Evolutionary conservation across 2,797 vertebrate species (phyloP), one percentile per base, ranked within the genome.

Genomic region (Hydrocynus forskahlii): DNA sequence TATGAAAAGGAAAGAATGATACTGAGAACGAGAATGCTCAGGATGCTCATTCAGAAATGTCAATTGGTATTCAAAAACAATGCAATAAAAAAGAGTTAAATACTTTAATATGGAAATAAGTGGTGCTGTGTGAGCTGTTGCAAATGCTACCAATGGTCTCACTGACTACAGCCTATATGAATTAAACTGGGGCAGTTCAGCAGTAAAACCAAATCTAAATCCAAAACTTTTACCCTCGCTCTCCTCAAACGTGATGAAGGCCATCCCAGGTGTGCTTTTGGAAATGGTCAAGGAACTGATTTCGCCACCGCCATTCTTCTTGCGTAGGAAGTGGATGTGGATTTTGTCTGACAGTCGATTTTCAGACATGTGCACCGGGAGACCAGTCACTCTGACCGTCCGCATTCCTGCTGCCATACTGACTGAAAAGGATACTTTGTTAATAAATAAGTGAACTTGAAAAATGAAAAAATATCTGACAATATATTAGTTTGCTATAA

Each of bases 191-290:
- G 6, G 6, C 43, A 45, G 43, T 45, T 7, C 52, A 54, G 13
- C 52, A 14, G 52, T 54, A 54, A 54, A 54, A 4, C 52, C 57
- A 60, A 23, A 21, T 23, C 21, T 9, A 60, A 9, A 60, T 60
- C 25, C 12, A 35, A 57, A 60, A 10, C 23, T 43, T 71, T 81
- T 83, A 93, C 93, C 93, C 89, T 88, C 80, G 0, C 14, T 55
- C 0, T 91, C 88, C 81, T 93, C 92, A 80, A 94, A 94, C n/a
- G 89, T 90, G 83, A 94, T 71, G 48, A 92, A 80, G 57, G 92
- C 92, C 25, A 76, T 83, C 25, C 84, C 25, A 0, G 43, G 85
- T 1, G 63, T 0, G 0, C 88, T 89, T 7, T 83, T 23, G 66
- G 88, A 73, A 67, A 93, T 75, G 2, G 10, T 79, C 10, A 93